phyloP scores from a whole-genome alignment of 2,888 invertebrate genomes.

The Molorchus minor region DNA sequence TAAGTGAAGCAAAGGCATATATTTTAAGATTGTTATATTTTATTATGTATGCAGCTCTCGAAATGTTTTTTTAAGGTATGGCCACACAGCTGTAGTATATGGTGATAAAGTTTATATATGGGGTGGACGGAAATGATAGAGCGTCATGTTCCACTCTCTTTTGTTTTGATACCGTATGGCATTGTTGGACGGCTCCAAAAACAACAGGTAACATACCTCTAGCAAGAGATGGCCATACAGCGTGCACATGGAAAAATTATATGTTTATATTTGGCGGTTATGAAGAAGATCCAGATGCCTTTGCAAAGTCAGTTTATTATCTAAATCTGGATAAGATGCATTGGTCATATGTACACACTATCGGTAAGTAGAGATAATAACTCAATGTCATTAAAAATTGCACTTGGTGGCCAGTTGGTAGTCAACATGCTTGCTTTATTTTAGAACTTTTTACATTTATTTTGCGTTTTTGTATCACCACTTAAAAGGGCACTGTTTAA shows the following conservation, averaged over 20 bases:
- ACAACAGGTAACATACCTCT: constrained; percentile 78
- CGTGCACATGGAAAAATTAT: constrained; percentile 78
- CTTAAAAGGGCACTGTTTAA: too few relatives aligned
- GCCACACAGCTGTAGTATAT: constrained; percentile 89
- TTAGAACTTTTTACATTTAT: too few relatives aligned
- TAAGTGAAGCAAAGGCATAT: background rate
- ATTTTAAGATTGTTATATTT: background rate
- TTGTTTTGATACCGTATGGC: constrained; percentile 79
- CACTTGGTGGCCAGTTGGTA: too few relatives aligned
- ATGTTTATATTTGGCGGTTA: constrained; percentile 95
- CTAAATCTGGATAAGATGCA: constrained; percentile 76
- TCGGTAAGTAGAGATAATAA: constrained; percentile 61
- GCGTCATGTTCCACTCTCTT: constrained; percentile 82
- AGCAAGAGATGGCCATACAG: constrained; percentile 91
- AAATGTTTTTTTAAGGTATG: constrained; percentile 67
- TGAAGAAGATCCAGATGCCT: constrained; percentile 83
- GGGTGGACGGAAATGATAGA: constrained; percentile 91
- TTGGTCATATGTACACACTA: constrained; percentile 74
- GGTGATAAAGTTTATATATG: constrained; percentile 84
- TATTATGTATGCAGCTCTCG: too few relatives aligned
- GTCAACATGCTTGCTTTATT: too few relatives aligned
- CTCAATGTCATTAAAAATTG: too few relatives aligned
- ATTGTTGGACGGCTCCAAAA: constrained; percentile 73
- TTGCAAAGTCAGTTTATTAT: constrained; percentile 81
- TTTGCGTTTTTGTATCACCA: too few relatives aligned